A percentile compares a stretch with the other conserved stretches of the same genome.
Conservation (phyloP, 2,888 invertebrate species). For the Calameuta filiformis region DNA sequence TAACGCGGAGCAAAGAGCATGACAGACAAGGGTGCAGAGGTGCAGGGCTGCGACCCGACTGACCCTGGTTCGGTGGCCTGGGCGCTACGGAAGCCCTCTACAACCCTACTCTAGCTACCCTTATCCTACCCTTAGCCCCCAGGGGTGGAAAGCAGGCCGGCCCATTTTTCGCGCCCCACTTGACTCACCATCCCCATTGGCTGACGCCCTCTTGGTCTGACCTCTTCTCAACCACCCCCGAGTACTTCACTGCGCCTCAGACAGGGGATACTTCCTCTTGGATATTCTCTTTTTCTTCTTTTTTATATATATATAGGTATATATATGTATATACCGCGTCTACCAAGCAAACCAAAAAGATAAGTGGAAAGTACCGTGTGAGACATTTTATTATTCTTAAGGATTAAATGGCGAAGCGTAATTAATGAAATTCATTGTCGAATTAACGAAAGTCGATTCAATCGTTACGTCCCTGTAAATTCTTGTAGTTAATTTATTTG, state of each 20-base stretch:
- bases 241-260: slow-evolving; percentile 5
- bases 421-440: background rate
- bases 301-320: no score
- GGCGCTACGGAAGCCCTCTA: slow-evolving; percentile 52
- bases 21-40: slow-evolving; percentile 52
- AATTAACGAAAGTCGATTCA: background rate
- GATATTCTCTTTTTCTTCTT: background rate
- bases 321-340: background rate
- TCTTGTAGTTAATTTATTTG: background rate
- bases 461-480: background rate
- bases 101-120: slow-evolving; percentile 51
- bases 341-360: background rate
- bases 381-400: background rate
- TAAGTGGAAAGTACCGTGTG: background rate
- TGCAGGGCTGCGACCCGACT: slow-evolving; percentile 63
- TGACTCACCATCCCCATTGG: slow-evolving; percentile 62
- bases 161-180: slow-evolving; percentile 65
- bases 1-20: slow-evolving; percentile 40
- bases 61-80: slow-evolving; percentile 60
- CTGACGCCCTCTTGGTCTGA: slow-evolving; percentile 57
- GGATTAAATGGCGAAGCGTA: background rate
- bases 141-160: slow-evolving; percentile 56
- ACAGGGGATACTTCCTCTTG: background rate
- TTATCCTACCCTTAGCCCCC: slow-evolving; percentile 51
- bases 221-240: slow-evolving; percentile 48